Evolutionary conservation across 2,797 vertebrate genomes (phyloP).

Genomic region (Pipistrellus pygmaeus): DNA sequence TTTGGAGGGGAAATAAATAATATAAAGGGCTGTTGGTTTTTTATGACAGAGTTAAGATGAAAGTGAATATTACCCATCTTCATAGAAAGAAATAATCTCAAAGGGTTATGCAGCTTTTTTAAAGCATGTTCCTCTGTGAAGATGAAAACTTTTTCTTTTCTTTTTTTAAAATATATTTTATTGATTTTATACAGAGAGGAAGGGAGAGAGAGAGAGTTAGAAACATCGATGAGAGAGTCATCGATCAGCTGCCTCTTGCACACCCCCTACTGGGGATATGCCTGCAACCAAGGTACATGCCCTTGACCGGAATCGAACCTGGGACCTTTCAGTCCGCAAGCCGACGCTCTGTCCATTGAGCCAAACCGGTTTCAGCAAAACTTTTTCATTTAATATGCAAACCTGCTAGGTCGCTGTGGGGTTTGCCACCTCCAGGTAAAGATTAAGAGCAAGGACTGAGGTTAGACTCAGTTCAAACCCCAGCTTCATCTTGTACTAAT

Average conservation of each 20-base stretch:
- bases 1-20: slow-evolving; percentile 17
- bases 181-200: no score
- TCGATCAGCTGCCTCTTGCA: no score
- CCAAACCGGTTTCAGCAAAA: no score
- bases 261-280: no score
- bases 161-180: no score
- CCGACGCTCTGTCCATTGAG: no score
- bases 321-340: no score
- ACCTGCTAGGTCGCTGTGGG: not conserved
- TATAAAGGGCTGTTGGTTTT: not conserved
- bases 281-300: no score
- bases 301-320: no score
- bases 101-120: not conserved
- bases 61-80: not conserved
- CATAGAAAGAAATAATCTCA: not conserved
- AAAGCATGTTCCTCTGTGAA: not conserved
- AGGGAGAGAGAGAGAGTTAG: no score
- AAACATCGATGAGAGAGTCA: no score
- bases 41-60: not conserved
- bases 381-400: not conserved
- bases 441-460: not conserved
- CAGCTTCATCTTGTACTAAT: not conserved
- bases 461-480: not conserved
- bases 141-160: not conserved
- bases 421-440: not conserved